These are phyloP conservation scores for Microchrysa polita DNA, from an alignment of 2,888 invertebrate genomes.

Conservation along the genomic window DNA sequence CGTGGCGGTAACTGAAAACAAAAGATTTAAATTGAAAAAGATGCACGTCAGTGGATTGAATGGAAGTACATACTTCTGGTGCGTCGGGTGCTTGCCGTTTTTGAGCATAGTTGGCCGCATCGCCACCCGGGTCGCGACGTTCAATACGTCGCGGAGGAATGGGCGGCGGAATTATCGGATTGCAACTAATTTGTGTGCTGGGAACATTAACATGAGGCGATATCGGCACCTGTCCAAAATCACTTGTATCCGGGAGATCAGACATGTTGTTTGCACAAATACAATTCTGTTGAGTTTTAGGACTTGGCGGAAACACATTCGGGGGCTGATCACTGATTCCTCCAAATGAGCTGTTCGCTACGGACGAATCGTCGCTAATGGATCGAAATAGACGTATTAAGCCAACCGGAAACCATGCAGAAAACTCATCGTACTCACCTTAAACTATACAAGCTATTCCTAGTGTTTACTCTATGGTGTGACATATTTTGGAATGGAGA, in stretches of 20 bases:
- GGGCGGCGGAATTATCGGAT: slow-evolving; percentile 59
- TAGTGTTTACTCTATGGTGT: slow-evolving; percentile 48
- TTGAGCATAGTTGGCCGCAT: slow-evolving; percentile 60
- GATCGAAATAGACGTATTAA: neutral
- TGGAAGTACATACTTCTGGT: slow-evolving; percentile 65
- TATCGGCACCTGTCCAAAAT: slow-evolving; percentile 57
- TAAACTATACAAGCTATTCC: slow-evolving; percentile 49
- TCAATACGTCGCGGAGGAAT: slow-evolving; percentile 62
- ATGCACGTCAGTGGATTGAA: too few species aligned
- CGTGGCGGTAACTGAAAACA: slow-evolving; percentile 70
- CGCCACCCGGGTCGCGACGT: slow-evolving; percentile 58
- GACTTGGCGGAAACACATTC: slow-evolving; percentile 48
- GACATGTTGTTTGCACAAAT: slow-evolving; percentile 44
- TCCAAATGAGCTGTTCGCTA: slow-evolving; percentile 19
- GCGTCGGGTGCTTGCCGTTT: slow-evolving; percentile 73
- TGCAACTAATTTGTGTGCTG: slow-evolving; percentile 58
- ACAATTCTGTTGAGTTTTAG: slow-evolving; percentile 46
- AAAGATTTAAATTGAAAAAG: too few species aligned
- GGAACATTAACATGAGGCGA: slow-evolving; percentile 65
- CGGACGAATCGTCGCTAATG: slow-evolving; percentile 46
- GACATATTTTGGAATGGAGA: slow-evolving; percentile 61
- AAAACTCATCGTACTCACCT: slow-evolving; percentile 40
- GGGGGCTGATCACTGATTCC: slow-evolving; percentile 41
- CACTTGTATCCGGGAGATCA: slow-evolving; percentile 20
- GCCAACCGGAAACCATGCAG: neutral